phyloP scores from a whole-genome alignment of 2,888 invertebrate species.

The Leptothorax acervorum region DNA sequence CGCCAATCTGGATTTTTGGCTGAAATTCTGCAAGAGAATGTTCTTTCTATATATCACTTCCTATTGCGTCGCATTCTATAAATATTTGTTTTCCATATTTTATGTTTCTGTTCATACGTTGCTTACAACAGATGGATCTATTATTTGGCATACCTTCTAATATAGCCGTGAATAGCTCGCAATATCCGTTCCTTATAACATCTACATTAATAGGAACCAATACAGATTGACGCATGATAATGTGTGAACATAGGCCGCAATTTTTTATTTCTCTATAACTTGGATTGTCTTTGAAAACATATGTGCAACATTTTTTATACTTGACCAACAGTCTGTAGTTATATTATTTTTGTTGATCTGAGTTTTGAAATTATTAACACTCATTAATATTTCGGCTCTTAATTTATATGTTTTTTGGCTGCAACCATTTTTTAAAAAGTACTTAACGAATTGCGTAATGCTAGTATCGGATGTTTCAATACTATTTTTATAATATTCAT shows the following conservation, averaged over 20 bases:
- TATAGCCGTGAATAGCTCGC: neutral
- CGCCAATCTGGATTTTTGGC: neutral
- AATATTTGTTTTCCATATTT: neutral
- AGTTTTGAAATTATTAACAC: neutral
- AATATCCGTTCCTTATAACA: neutral
- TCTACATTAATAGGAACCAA: neutral
- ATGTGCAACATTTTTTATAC: neutral
- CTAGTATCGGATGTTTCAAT: no score
- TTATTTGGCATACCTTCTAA: neutral
- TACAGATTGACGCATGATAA: neutral
- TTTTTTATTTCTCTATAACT: neutral
- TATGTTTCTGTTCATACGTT: neutral
- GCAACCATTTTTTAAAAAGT: neutral
- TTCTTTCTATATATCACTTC: neutral
- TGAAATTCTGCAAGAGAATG: neutral
- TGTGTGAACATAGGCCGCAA: neutral
- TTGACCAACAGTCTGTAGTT: neutral
- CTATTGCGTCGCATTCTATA: neutral
- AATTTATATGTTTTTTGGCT: neutral
- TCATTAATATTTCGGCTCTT: neutral
- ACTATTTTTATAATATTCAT: no score
- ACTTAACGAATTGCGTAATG: neutral
- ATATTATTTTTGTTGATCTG: neutral
- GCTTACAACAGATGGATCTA: neutral
- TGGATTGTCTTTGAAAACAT: neutral